Evolutionary conservation across 92 coral and sea anemone species (phyloP).

Genomic region (Muricea muricata): DNA sequence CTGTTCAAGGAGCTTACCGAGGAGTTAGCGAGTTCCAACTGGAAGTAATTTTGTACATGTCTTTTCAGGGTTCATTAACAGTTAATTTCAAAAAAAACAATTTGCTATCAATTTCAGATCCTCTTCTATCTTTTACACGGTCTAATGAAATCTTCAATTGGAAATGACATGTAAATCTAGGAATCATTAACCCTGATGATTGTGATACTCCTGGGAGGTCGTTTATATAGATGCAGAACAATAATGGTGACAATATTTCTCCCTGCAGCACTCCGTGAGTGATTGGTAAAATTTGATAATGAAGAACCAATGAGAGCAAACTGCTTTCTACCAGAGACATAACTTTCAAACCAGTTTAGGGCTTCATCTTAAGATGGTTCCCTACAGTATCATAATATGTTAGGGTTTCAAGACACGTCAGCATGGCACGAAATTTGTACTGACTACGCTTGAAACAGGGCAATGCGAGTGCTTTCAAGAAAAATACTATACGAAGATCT

Average conservation of each 20-base stretch:
- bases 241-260: conserved; percentile 15
- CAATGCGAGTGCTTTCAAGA: too few relatives aligned
- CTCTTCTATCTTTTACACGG: conserved; percentile 4
- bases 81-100: not conserved
- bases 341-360: not conserved
- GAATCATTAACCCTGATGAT: conserved; percentile 1
- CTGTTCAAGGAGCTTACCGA: not conserved
- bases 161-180: conserved; percentile 6
- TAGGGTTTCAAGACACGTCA: too few relatives aligned
- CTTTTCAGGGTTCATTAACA: not conserved
- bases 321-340: conserved; percentile 8
- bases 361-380: too few relatives aligned
- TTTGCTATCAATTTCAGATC: not conserved
- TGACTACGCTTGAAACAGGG: too few relatives aligned
- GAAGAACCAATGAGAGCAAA: conserved; percentile 14
- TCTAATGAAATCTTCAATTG: not conserved
- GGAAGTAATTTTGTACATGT: not conserved
- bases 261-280: not conserved
- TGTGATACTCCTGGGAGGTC: not conserved
- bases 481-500: too few relatives aligned
- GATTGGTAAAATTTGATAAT: not conserved
- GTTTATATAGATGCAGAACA: conserved; percentile 21
- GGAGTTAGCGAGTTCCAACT: not conserved
- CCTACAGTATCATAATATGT: too few relatives aligned
- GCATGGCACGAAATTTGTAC: too few relatives aligned